These are phyloP conservation scores for Pelobates cultripes DNA, from an alignment of 2,797 vertebrate species.

Conservation along the genomic window DNA sequence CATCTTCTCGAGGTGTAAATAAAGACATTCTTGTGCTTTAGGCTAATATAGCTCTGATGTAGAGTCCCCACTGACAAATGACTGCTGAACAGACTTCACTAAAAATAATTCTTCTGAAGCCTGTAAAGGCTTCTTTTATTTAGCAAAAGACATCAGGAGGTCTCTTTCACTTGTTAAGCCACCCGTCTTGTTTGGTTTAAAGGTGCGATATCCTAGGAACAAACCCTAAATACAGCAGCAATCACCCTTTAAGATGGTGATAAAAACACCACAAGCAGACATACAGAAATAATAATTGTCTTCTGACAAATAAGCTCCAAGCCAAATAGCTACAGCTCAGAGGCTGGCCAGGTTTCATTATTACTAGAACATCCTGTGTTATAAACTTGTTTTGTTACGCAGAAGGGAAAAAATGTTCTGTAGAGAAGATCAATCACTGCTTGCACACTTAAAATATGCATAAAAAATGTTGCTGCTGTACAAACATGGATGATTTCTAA, in stretches of 20 bases:
- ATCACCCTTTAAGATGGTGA: slow-evolving; percentile 65
- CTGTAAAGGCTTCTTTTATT: slow-evolving; percentile 64
- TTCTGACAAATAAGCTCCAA: too few species aligned
- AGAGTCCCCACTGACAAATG: slow-evolving; percentile 58
- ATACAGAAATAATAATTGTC: too few species aligned
- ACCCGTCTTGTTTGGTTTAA: slow-evolving; percentile 59
- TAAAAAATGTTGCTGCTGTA: too few species aligned
- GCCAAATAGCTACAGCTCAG: too few species aligned
- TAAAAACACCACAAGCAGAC: slow-evolving; percentile 60
- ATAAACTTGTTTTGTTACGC: too few species aligned
- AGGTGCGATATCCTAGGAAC: slow-evolving; percentile 65
- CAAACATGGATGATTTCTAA: too few species aligned
- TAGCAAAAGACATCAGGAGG: slow-evolving; percentile 63
- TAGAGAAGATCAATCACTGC: too few species aligned
- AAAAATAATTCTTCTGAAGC: slow-evolving; percentile 66
- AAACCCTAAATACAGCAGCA: slow-evolving; percentile 58
- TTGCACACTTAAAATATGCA: too few species aligned
- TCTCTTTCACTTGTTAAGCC: slow-evolving; percentile 66
- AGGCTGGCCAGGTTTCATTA: too few species aligned
- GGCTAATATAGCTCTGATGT: slow-evolving; percentile 51
- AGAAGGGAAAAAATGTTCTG: too few species aligned
- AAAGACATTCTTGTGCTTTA: slow-evolving; percentile 46
- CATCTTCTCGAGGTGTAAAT: slow-evolving; percentile 14
- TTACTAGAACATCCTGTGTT: too few species aligned
- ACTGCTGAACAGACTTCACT: slow-evolving; percentile 51